Conservation (phyloP, 2,113 vertebrate species). For the Amia ocellicauda region DNA sequence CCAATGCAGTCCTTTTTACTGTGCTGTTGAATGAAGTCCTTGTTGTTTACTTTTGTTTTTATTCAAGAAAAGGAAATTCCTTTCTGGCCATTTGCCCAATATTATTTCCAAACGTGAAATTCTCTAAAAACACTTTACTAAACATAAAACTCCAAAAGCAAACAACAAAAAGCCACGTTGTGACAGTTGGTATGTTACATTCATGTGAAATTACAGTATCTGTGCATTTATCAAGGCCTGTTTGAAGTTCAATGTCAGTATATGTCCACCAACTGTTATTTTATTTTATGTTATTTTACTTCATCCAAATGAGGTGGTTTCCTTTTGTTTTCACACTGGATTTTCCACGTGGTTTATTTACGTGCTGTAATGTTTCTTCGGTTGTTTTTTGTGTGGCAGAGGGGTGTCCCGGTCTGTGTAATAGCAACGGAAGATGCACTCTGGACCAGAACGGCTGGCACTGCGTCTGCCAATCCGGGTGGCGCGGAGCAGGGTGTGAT, state of each 20-base stretch:
- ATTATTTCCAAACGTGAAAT: too few species aligned
- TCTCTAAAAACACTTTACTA: too few species aligned
- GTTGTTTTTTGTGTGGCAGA: constrained; percentile 72
- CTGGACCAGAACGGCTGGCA: constrained; percentile 98
- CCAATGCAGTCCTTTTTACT: too few species aligned
- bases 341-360: constrained; percentile 49
- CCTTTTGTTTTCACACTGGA: constrained; percentile 34
- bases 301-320: constrained; percentile 29
- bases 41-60: neutral
- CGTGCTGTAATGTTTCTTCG: constrained; percentile 34
- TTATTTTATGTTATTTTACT: constrained; percentile 39
- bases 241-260: constrained; percentile 75
- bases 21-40: neutral
- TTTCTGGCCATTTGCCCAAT: too few species aligned
- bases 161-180: neutral
- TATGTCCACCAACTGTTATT: constrained; percentile 56
- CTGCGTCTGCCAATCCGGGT: constrained; percentile 96
- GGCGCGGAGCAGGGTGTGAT: constrained; percentile 93
- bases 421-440: constrained; percentile 94
- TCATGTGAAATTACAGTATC: constrained; percentile 95
- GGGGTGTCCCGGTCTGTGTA: constrained; percentile 94
- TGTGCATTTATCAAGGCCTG: constrained; percentile 86
- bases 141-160: neutral
- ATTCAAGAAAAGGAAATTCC: neutral
- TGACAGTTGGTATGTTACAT: constrained; percentile 38